phyloP scores from a whole-genome alignment of 1,140 invertebrate genomes.

The Drosophila mojavensis region DNA sequence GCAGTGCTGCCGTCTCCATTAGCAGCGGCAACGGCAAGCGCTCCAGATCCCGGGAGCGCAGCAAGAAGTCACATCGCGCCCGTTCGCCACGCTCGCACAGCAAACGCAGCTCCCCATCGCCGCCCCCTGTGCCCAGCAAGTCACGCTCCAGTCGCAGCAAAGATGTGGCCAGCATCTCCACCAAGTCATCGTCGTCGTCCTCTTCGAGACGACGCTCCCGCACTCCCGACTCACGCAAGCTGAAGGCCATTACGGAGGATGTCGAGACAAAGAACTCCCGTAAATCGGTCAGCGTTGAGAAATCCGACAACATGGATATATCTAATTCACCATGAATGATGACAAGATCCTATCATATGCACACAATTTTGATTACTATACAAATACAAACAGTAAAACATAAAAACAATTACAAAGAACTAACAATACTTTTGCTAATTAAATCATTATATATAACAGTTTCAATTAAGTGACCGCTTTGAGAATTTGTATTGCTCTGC shows the following conservation, averaged over 20 bases:
- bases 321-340: conserved; percentile 83
- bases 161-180: conserved; percentile 44
- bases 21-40: conserved; percentile 71
- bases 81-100: conserved; percentile 78
- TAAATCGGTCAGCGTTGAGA: conserved; percentile 84
- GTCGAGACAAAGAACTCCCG: conserved; percentile 75
- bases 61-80: conserved; percentile 76
- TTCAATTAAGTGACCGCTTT: conserved; percentile 9
- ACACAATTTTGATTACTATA: conserved; percentile 28
- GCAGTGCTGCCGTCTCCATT: background rate
- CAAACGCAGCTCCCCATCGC: conserved; percentile 77
- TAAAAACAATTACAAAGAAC: conserved; percentile 39
- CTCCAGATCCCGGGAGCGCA: conserved; percentile 85
- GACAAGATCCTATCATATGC: background rate
- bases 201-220: conserved; percentile 75
- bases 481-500: conserved; percentile 21
- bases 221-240: conserved; percentile 67
- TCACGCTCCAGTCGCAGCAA: conserved; percentile 75
- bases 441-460: background rate
- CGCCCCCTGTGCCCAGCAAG: conserved; percentile 54
- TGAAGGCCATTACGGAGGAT: conserved; percentile 77
- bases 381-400: conserved; percentile 31
- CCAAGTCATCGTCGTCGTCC: conserved; percentile 52
- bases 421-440: conserved; percentile 36
- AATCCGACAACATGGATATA: conserved; percentile 87